Conservation (phyloP, 2,888 invertebrate genomes). For the Leptura quadrifasciata region DNA sequence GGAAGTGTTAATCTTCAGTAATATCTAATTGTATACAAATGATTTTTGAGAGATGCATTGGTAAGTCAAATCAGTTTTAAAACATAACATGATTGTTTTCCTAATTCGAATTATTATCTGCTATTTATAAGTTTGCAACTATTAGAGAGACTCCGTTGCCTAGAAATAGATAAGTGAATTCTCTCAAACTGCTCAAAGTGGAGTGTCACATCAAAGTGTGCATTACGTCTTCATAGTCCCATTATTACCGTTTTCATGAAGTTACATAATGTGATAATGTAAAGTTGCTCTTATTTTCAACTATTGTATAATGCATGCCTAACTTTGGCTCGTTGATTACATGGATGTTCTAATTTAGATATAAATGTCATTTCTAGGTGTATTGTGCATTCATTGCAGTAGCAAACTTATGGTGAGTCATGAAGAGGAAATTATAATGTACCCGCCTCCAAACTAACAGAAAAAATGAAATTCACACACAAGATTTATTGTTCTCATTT, state of each 20-base stretch:
- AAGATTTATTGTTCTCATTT: too few species aligned
- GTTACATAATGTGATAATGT: constrained; percentile 31
- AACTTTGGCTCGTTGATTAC: constrained; percentile 29
- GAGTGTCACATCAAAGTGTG: constrained; percentile 34
- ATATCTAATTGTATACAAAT: background rate
- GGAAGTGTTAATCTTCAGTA: background rate
- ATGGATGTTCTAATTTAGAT: constrained; percentile 17
- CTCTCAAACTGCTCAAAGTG: constrained; percentile 21
- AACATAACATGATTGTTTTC: background rate
- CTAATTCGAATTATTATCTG: background rate
- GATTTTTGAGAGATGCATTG: background rate
- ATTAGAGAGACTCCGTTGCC: constrained; percentile 2
- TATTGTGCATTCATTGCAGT: background rate
- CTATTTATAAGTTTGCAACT: constrained; percentile 9
- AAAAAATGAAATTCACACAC: too few species aligned
- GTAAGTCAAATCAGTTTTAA: background rate
- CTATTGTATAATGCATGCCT: constrained; percentile 21
- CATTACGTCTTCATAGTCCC: constrained; percentile 31
- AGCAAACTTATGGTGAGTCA: background rate
- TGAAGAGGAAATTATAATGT: background rate
- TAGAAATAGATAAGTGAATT: constrained; percentile 15
- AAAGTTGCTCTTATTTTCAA: constrained; percentile 25
- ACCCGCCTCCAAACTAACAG: too few species aligned
- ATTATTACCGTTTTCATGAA: constrained; percentile 28
- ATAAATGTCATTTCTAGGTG: constrained; percentile 20